These are phyloP conservation scores for Andrena praecox DNA, from an alignment of 2,888 invertebrate genomes.

Conservation along the genomic window DNA sequence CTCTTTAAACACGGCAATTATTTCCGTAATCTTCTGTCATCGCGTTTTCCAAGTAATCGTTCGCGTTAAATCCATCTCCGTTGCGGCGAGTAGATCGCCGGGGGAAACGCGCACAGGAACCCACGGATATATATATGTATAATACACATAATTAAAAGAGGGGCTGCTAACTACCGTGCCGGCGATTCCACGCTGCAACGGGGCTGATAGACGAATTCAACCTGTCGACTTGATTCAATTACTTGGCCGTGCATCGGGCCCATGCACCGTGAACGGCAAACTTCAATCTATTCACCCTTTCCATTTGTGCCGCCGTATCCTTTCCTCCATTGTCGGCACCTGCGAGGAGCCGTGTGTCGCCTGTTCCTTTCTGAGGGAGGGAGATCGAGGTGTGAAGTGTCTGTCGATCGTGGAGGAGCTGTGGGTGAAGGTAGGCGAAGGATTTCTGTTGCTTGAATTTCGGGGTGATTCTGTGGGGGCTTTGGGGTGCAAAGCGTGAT, in stretches of 20 bases:
- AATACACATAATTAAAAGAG: constrained; percentile 63
- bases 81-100: constrained; percentile 39
- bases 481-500: too few species aligned
- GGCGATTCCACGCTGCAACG: constrained; percentile 56
- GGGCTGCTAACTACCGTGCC: constrained; percentile 42
- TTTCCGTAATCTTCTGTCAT: constrained; percentile 74
- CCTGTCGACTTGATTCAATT: constrained; percentile 51
- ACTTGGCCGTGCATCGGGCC: constrained; percentile 31
- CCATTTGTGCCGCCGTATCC: background rate
- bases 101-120: constrained; percentile 14
- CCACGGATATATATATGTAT: constrained; percentile 37
- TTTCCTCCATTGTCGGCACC: background rate
- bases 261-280: constrained; percentile 37
- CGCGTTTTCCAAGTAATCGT: constrained; percentile 72
- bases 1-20: constrained; percentile 64
- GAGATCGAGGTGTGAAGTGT: background rate
- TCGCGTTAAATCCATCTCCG: constrained; percentile 55
- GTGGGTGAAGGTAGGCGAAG: background rate
- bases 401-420: background rate
- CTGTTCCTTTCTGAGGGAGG: background rate
- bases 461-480: too few species aligned
- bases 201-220: constrained; percentile 54
- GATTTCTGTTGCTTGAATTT: too few species aligned
- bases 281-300: constrained; percentile 3
- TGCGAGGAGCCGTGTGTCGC: background rate